Percentiles rank a stretch among this genome's conserved stretches.
These are phyloP conservation scores for Drosophila nigricruria DNA, from an alignment of 2,888 invertebrate species.

Conservation along the genomic window DNA sequence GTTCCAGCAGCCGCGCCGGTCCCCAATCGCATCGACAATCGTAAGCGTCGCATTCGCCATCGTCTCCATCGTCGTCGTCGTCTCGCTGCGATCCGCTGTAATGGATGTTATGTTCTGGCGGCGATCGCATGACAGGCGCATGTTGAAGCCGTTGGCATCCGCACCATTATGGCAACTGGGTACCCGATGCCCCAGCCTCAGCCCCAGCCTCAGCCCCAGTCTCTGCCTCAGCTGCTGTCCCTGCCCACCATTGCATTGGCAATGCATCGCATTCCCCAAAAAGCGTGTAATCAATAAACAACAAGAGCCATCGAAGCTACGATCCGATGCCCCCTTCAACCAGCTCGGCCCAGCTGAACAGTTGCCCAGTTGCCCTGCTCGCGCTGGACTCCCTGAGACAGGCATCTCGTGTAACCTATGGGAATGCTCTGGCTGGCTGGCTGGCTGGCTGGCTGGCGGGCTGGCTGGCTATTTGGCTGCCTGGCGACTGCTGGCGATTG, in stretches of 20 bases:
- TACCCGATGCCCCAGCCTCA: slow-evolving; percentile 11
- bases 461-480: slow-evolving; percentile 20
- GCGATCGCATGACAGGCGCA: slow-evolving; percentile 82
- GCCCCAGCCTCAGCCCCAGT: slow-evolving; percentile 4
- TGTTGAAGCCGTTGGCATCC: slow-evolving; percentile 82
- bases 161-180: slow-evolving; percentile 78
- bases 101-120: slow-evolving; percentile 83
- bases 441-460: slow-evolving; percentile 14
- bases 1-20: slow-evolving; percentile 16
- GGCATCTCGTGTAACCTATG: slow-evolving; percentile 77
- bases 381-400: slow-evolving; percentile 48
- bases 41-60: slow-evolving; percentile 58
- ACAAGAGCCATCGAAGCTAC: slow-evolving; percentile 80
- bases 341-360: slow-evolving; percentile 6
- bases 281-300: slow-evolving; percentile 84
- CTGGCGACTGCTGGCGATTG: slow-evolving; percentile 60
- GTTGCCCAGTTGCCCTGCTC: slow-evolving; percentile 28
- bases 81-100: slow-evolving; percentile 66
- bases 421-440: slow-evolving; percentile 61
- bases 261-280: slow-evolving; percentile 80
- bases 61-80: slow-evolving; percentile 39
- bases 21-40: slow-evolving; percentile 64
- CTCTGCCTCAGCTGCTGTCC: slow-evolving; percentile 16
- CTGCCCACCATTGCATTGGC: slow-evolving; percentile 58
- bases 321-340: slow-evolving; percentile 62